Base-by-base conservation (phyloP, 2,888 invertebrate species). In the Molorchus minor region DNA sequence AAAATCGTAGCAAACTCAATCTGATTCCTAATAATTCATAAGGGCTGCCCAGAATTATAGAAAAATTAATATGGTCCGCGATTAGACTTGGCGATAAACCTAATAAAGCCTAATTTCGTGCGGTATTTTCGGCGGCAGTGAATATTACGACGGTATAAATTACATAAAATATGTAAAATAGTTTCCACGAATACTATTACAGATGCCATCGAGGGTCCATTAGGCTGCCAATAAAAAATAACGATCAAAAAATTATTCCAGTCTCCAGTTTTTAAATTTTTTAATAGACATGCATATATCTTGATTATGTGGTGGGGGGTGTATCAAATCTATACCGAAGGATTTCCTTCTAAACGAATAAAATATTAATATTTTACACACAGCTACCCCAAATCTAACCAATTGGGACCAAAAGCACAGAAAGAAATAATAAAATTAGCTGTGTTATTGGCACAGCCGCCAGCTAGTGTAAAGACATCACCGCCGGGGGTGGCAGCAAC, bases 391-490 rank as follows among this genome's bases (percentile, higher is more conserved):
- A 47, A 25, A 33, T 51, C 53, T 33, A 56, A 43, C 29, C 35
- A 33, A 45, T 29, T 35, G 51, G 47, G 53, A 62, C 54, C 59
- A 56, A 58, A 62, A 62, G 59, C 56, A 62, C 56, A 62, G 59
- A 59, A 62, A 56, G 56, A 56, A 62, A 59, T 62, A 59, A 62
- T 59, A 45, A 44, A 62, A 65, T 65, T 65, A 65, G 55, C 53
- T 44, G 38, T 45, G 55, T 62, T 59, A 65, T 65, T 60, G 64
- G 59, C 30, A 62, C 52, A 53, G 56, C 56, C 56, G 49, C 59
- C 45, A 17, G 52, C 15, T 41, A 51, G 58, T 35, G 57, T 57
- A 55, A 52, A 52, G n/a, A n/a, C n/a, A n/a, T n/a, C n/a, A n/a
- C n/a, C n/a, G n/a, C n/a, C n/a, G n/a, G n/a, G n/a, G n/a, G n/a